Evolutionary conservation across 2,888 invertebrate species (phyloP).

Genomic region (Mimumesa dahlbomi): DNA sequence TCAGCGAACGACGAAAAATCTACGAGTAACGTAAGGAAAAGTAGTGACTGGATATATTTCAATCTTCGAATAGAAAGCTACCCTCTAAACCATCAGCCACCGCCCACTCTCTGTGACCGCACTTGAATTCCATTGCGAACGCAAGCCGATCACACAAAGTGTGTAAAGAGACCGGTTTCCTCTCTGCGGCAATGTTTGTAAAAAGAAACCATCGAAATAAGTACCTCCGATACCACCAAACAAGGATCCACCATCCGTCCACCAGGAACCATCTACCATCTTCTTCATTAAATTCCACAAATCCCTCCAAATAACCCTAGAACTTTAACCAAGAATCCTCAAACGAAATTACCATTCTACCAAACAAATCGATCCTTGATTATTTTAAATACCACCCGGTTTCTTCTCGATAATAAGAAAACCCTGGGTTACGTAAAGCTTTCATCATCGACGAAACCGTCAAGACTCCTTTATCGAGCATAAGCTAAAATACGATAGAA

Average conservation of each 20-base stretch:
- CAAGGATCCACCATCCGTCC: too few relatives aligned
- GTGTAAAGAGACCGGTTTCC: neutral
- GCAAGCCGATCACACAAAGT: conserved; percentile 1
- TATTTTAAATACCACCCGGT: neutral
- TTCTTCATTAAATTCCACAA: too few relatives aligned
- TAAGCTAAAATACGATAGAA: conserved; percentile 27
- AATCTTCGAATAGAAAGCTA: conserved; percentile 9
- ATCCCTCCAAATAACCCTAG: too few relatives aligned
- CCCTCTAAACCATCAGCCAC: neutral
- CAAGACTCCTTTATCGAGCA: conserved; percentile 32
- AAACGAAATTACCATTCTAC: too few relatives aligned
- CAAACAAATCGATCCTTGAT: too few relatives aligned
- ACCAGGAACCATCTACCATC: too few relatives aligned
- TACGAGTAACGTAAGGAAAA: too few relatives aligned
- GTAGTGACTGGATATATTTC: conserved; percentile 10
- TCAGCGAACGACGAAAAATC: too few relatives aligned
- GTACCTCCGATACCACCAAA: too few relatives aligned
- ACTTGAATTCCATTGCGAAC: conserved; percentile 28
- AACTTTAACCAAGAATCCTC: too few relatives aligned
- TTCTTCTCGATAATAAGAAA: neutral
- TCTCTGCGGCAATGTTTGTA: neutral
- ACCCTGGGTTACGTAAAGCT: conserved; percentile 15
- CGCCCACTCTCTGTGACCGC: conserved; percentile 5
- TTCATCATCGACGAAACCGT: conserved; percentile 27
- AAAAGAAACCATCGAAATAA: too few relatives aligned